phyloP scores from a whole-genome alignment of 2,888 invertebrate genomes.

The Noctua janthe region DNA sequence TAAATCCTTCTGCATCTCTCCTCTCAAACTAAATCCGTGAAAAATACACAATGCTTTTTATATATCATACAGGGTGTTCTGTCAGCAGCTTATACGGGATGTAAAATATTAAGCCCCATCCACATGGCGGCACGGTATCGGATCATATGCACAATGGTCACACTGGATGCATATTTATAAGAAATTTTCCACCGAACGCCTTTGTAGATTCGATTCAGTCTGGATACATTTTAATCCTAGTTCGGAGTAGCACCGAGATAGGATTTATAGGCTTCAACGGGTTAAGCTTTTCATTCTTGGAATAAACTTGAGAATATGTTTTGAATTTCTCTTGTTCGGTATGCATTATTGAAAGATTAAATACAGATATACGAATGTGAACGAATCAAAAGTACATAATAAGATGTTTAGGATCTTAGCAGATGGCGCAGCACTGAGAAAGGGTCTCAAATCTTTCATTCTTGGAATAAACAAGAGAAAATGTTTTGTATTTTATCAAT shows the following conservation, averaged over 20 bases:
- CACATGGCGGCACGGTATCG: neutral
- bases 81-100: neutral
- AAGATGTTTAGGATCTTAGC: neutral
- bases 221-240: slow-evolving; percentile 45
- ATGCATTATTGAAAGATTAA: slow-evolving; percentile 7
- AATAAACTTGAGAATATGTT: slow-evolving; percentile 12
- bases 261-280: slow-evolving; percentile 17
- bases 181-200: slow-evolving; percentile 60
- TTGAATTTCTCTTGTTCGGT: neutral
- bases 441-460: neutral
- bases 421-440: neutral
- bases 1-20: neutral
- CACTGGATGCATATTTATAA: slow-evolving; percentile 64
- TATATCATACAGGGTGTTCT: neutral
- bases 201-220: slow-evolving; percentile 42
- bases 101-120: slow-evolving; percentile 7
- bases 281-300: slow-evolving; percentile 20
- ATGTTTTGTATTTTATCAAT: neutral
- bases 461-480: neutral
- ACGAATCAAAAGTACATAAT: neutral
- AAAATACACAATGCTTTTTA: slow-evolving; percentile 22
- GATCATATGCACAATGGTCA: slow-evolving; percentile 52
- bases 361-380: neutral
- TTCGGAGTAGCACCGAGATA: slow-evolving; percentile 16
- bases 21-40: neutral